Base-by-base conservation (phyloP, 2,888 invertebrate species). In the Stratiomys singularior region DNA sequence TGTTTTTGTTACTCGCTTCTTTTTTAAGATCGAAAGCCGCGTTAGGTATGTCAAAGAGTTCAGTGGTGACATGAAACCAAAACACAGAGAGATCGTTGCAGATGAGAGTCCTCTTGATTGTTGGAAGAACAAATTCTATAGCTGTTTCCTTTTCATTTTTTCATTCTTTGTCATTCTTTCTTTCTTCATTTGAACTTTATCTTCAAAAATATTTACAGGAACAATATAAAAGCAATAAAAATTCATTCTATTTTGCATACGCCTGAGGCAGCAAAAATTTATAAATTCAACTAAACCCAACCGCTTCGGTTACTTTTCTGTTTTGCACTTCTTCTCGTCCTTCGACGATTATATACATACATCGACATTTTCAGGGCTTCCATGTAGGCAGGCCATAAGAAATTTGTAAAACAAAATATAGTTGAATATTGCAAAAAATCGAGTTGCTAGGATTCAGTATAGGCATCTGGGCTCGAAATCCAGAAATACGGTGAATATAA, bases 221-320 rank as follows among this genome's bases (percentile, higher is more conserved):
- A 52, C 7, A 13, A 3, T 37, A 37, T 37, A 37, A 37, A n/a
- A 13, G 52, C 52, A 52, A 67, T 67, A 44, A 67, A 67, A 67
- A 64, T 64, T 44, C 67, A 67, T 44, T 44, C 67, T 67, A 21
- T 44, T 67, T 67, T 67, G 23, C 67, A 67, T 67, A 67, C 21
- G 64, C 64, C 64, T 64, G 3, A 64, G 28, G 64, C 27, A 64
- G 64, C 64, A 64, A n/a, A 37, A 28, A 27, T 64, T 64, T 64
- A 11, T 0, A 27, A 64, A 64, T 60, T 25, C 52, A 52, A 13
- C 52, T 18, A 15, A 3, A 9, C 52, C 52, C 52, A 9, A 52
- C 52, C 4, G n/a, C 37, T 37, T 5, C 37, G 37, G 37, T 37
- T 37, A 37, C 37, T 37, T 37, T 37, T 37, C 9, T 37, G 9